These are phyloP conservation scores for Myiothlypis chrysogaster DNA, from an alignment of 2,797 vertebrate species.

Conservation along the genomic window DNA sequence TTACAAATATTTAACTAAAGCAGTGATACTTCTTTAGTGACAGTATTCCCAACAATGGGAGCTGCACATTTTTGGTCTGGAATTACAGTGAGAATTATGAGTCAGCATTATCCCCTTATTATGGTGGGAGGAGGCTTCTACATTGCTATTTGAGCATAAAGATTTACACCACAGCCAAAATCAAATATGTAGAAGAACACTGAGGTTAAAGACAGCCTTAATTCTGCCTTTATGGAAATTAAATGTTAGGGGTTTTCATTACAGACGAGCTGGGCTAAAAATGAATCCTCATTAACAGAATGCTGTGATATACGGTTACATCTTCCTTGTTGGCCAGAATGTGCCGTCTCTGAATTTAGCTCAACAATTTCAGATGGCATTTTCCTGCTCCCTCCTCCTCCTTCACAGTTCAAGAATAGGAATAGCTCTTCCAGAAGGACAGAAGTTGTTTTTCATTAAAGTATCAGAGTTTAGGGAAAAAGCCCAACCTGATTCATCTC, in stretches of 20 bases:
- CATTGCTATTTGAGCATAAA: background rate
- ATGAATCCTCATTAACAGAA: conserved; percentile 45
- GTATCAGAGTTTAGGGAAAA: background rate
- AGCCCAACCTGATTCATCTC: background rate
- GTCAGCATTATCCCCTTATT: conserved; percentile 23
- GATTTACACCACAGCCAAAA: conserved; percentile 2
- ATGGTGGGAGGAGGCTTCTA: background rate
- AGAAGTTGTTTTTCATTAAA: conserved; percentile 52
- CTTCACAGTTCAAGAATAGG: conserved; percentile 54
- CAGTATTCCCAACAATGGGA: background rate
- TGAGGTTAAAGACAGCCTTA: conserved; percentile 25
- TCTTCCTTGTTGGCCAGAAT: background rate
- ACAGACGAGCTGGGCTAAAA: conserved; percentile 40
- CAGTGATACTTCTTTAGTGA: background rate
- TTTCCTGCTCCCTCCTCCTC: conserved; percentile 23
- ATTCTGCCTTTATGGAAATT: conserved; percentile 25
- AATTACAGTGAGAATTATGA: background rate
- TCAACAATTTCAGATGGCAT: conserved; percentile 7
- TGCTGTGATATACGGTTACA: background rate
- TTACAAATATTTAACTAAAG: background rate
- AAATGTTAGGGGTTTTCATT: background rate
- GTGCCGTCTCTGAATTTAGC: conserved; percentile 28
- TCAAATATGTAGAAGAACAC: background rate
- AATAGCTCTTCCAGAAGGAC: conserved; percentile 49
- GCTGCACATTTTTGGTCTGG: background rate